Evolutionary conservation across 2,113 vertebrate genomes (phyloP).

Genomic region (Tetrax tetrax): DNA sequence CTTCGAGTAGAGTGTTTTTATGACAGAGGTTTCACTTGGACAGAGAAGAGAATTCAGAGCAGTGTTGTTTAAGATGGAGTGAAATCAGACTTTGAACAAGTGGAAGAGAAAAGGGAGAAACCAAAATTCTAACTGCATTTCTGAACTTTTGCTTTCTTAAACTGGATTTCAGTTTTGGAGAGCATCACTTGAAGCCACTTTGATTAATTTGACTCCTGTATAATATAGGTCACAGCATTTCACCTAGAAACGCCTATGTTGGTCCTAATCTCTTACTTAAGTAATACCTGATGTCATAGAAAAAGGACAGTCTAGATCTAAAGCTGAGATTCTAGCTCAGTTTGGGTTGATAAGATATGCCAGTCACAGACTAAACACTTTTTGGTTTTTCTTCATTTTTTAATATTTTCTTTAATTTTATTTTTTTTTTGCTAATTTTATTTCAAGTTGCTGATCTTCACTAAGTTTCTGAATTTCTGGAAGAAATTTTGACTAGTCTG

Average conservation of each 20-base stretch:
- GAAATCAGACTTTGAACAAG: background rate
- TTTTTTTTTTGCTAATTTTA: background rate
- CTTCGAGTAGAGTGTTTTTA: background rate
- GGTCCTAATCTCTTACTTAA: background rate
- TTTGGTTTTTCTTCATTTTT: too few relatives aligned
- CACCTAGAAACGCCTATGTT: background rate
- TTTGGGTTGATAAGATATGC: background rate
- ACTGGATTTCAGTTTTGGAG: background rate
- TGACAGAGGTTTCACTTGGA: background rate
- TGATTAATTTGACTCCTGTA: background rate
- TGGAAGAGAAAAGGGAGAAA: background rate
- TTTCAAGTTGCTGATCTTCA: background rate
- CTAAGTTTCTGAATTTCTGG: background rate
- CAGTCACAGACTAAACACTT: background rate
- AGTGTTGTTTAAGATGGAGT: background rate
- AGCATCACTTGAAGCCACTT: background rate
- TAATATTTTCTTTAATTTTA: background rate
- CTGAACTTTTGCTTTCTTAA: background rate
- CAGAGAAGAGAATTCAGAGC: background rate
- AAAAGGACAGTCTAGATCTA: background rate
- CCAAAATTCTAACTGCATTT: background rate
- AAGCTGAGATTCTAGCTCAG: background rate
- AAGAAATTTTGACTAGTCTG: background rate
- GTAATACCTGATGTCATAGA: background rate
- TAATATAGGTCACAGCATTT: background rate